Evolutionary conservation across 2,113 vertebrate genomes (phyloP).

Genomic region (Bubalus kerabau): DNA sequence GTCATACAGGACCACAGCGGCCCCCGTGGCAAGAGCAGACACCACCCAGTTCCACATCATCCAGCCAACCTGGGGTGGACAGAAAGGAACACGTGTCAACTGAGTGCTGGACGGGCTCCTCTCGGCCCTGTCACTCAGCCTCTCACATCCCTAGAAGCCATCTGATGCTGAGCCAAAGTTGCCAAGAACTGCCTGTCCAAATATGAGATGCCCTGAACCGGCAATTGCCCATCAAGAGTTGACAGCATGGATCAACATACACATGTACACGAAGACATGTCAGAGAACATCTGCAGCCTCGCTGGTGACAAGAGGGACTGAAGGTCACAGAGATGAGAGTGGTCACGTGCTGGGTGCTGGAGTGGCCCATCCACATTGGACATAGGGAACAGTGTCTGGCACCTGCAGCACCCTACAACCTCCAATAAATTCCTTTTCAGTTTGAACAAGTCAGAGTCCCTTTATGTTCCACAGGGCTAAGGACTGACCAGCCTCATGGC

Average conservation of each 20-base stretch:
- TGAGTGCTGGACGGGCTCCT: fast-evolving
- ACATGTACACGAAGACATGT: fast-evolving
- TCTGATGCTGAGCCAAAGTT: fast-evolving
- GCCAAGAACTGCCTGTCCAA: fast-evolving
- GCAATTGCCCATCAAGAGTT: fast-evolving
- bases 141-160: fast-evolving
- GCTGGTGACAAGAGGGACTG: background rate
- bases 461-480: too few species aligned
- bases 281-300: fast-evolving
- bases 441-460: background rate
- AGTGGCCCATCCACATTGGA: background rate
- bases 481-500: background rate
- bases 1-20: conserved; percentile 93
- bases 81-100: fast-evolving
- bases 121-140: fast-evolving
- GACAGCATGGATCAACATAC: background rate
- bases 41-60: conserved; percentile 99
- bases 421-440: background rate
- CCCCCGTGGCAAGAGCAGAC: conserved; percentile 89
- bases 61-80: conserved; percentile 89
- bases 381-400: background rate
- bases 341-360: background rate
- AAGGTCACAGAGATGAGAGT: background rate
- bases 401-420: background rate
- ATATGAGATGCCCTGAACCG: fast-evolving